Base-by-base conservation (phyloP, 1,140 invertebrate genomes). In the Caenorhabditis inopinata region DNA sequence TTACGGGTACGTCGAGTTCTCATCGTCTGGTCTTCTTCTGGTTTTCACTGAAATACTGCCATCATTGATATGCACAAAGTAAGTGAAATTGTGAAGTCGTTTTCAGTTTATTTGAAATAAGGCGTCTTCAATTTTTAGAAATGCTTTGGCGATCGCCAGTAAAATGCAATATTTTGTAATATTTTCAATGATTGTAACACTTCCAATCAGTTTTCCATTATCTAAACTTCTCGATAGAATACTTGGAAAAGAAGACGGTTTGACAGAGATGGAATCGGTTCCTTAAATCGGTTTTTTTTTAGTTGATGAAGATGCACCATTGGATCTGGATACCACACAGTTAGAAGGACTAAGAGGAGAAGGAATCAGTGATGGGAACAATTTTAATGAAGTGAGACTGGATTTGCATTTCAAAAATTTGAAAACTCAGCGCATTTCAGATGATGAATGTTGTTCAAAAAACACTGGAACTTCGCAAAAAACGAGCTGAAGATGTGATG, bases 161-260 rank as follows among this genome's bases (percentile, higher is more conserved):
- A 7, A 32, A 11, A 35, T 68, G 32, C 58, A 68, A 29, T 68
- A 68, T 68, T 68, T 68, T 68, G 58, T 68, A 7, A 68, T 68
- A 21, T 68, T 68, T 18, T n/a, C 58, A 7, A 68, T 68, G 58
- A 9, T 35, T 14, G 32, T 68, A n/a, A 68, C 58, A 2, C 3
- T 38, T 6, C 58, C 58, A 9, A 42, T 68, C 32, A 42, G 32
- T n/a, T 68, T 21, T 9, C 58, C 58, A 7, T 18, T 68, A 1
- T 35, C 58, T 2, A 68, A 38, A 11, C 18, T 68, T 5, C n/a
- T 68, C 4, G 32, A 68, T 21, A 7, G 16, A 18, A 38, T 68
- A 16, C 12, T 68, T 16, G 58, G 58, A 1, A 38, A 68, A 12
- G 58, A 68, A 18, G 38, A 68, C 38, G 51, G 51, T 58, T 14